phyloP scores from a whole-genome alignment of 2,888 invertebrate genomes.

The Tetragonula carbonaria region DNA sequence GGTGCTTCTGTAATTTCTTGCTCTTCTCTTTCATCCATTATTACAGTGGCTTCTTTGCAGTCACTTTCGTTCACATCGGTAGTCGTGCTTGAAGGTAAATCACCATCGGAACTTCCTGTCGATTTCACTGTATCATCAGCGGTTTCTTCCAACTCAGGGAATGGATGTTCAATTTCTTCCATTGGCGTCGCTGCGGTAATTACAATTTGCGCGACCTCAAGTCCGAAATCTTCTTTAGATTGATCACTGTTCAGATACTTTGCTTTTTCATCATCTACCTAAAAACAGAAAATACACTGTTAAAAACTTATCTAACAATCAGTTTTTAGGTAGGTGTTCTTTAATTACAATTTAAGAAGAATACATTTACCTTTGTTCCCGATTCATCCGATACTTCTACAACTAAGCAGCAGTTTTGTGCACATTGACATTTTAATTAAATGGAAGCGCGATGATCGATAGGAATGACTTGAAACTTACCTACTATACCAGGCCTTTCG shows the following conservation, averaged over 20 bases:
- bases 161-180: slow-evolving; percentile 93
- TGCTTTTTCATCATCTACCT: slow-evolving; percentile 44
- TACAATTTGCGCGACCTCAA: slow-evolving; percentile 95
- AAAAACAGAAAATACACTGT: slow-evolving; percentile 9
- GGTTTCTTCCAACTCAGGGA: slow-evolving; percentile 87
- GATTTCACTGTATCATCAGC: slow-evolving; percentile 67
- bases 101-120: slow-evolving; percentile 59
- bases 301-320: background rate
- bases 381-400: slow-evolving; percentile 81
- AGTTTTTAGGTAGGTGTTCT: background rate
- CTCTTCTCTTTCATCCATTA: slow-evolving; percentile 62
- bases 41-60: slow-evolving; percentile 62
- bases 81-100: slow-evolving; percentile 50
- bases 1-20: slow-evolving; percentile 64
- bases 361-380: slow-evolving; percentile 77
- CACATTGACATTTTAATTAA: slow-evolving; percentile 55
- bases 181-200: slow-evolving; percentile 97
- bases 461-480: slow-evolving; percentile 65
- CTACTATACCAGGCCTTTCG: slow-evolving; percentile 80
- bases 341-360: slow-evolving; percentile 8
- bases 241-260: slow-evolving; percentile 44
- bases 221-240: slow-evolving; percentile 86
- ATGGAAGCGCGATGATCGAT: slow-evolving; percentile 1
- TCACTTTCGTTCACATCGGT: slow-evolving; percentile 63
- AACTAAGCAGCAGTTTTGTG: slow-evolving; percentile 68